Evolutionary conservation across 2,113 vertebrate species (phyloP).

Genomic region (Muscicapa adusta): DNA sequence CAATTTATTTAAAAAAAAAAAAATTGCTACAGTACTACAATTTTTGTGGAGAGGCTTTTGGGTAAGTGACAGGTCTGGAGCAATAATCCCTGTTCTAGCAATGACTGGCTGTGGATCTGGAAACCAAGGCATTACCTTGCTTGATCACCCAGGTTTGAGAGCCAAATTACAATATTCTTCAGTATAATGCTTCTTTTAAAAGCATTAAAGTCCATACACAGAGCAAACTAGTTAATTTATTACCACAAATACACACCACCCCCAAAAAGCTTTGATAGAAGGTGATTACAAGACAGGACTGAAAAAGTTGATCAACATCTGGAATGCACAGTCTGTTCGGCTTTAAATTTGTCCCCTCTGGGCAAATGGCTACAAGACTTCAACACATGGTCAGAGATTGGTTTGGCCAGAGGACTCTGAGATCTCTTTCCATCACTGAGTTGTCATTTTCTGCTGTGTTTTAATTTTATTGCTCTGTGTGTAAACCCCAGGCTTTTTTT

Average conservation of each 20-base stretch:
- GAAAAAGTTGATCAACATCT: not conserved
- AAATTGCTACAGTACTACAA: not conserved
- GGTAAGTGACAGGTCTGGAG: not conserved
- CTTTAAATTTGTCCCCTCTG: not conserved
- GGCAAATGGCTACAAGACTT: not conserved
- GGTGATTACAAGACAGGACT: not conserved
- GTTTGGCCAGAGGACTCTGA: not conserved
- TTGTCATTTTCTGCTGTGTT: not conserved
- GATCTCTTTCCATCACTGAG: not conserved
- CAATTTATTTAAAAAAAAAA: not conserved
- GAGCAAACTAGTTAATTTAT: not conserved
- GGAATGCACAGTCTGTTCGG: not conserved
- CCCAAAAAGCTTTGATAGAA: not conserved
- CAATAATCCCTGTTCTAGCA: not conserved
- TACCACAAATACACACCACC: not conserved
- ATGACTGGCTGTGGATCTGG: not conserved
- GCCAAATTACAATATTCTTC: not conserved
- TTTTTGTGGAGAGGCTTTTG: not conserved
- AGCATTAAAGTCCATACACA: not conserved
- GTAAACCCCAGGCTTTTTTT: not conserved
- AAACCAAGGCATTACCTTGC: not conserved
- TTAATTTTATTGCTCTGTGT: not conserved
- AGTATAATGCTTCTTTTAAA: not conserved
- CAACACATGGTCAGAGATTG: rapidly evolving
- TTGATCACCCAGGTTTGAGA: not conserved